Base-by-base conservation (phyloP, 2,888 invertebrate species). In the Acrobasis repandana region DNA sequence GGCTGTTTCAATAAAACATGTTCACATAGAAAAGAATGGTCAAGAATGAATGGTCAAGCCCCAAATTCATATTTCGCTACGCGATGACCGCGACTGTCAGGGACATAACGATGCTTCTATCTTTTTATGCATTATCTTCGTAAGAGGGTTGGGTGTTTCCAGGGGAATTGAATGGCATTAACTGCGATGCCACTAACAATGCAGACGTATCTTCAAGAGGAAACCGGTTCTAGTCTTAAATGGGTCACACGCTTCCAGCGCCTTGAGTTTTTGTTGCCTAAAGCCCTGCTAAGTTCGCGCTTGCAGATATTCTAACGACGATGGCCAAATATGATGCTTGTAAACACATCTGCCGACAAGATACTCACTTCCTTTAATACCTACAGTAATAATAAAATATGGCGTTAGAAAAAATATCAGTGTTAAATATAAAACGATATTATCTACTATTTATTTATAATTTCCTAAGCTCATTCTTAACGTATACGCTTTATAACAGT, bases 231-330 rank as follows among this genome's bases (percentile, higher is more conserved):
- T 80, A 82, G 80, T 76, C 73, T 83, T 89, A 90, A 91, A 92
- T 91, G 91, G 92, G 91, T 92, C 91, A 90, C 92, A 92, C 92
- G 91, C 90, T 90, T 87, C 80, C 83, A 83, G 80, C 82, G 83
- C 84, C 86, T 82, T 77, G 80, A 80, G 80, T 87, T 87, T 86
- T 88, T 88, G 82, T 85, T 75, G 28, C 28, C 28, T 28, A 76
- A 78, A 76, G 76, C 73, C 80, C 80, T 78, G 81, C 81, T 79
- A 80, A 73, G 74, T 69, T 70, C 76, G 72, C 75, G 73, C 16
- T 36, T 36, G 43, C n/a, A 10, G 11, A 38, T 38, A 38, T 14
- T 14, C n/a, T 43, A 43, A 43, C 14, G 43, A 43, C 43, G 28
- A 38, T 64, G 71, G 61, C 71, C 69, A 66, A 69, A 68, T 43